Evolutionary conservation across 2,888 invertebrate species (phyloP), one percentile per base, ranked within the genome.

Genomic region (Dicycla oo): DNA sequence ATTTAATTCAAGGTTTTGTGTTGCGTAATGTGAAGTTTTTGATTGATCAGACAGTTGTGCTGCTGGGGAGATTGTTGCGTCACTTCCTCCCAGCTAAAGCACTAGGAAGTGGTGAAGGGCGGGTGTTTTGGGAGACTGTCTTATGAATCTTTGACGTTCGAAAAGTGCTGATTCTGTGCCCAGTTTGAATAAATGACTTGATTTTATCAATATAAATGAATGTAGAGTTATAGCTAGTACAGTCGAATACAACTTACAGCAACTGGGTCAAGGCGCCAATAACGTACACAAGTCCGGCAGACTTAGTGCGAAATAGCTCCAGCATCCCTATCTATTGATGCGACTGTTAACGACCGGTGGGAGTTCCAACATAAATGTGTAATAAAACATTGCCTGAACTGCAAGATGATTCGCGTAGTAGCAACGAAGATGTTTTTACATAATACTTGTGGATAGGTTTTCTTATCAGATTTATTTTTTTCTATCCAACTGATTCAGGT

Each of bases 251-350:
- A 75, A 30, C 47, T 51, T 30, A n/a, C 60, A 51, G 20, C 20
- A 85, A 85, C 23, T 82, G 20, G 83, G 85, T 78, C 82, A 82
- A 68, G 75, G 78, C 34, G n/a, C 54, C 69, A 68, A 69, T 70
- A 69, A 74, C 60, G 72, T 43, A 47, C 75, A 60, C n/a, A 64
- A 73, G 75, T 75, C 69, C 40, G 30, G 45, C 23, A 38, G 69
- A 51, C 69, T 78, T 56, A 69, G 53, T 43, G n/a, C 23, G 75
- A 53, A 78, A 70, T 75, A 47, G 69, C 64, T 60, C 38, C 34
- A 58, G 47, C 57, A 63, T 82, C 80, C 64, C 71, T 75, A 65
- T 72, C 73, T 73, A 62, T 78, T 45, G 56, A 58, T 47, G 69
- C 34, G 47, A 49, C 57, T 65, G 64, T 69, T 69, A 82, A 74